Conservation (phyloP, 2,113 vertebrate species). For the Siphamia tubifer region DNA sequence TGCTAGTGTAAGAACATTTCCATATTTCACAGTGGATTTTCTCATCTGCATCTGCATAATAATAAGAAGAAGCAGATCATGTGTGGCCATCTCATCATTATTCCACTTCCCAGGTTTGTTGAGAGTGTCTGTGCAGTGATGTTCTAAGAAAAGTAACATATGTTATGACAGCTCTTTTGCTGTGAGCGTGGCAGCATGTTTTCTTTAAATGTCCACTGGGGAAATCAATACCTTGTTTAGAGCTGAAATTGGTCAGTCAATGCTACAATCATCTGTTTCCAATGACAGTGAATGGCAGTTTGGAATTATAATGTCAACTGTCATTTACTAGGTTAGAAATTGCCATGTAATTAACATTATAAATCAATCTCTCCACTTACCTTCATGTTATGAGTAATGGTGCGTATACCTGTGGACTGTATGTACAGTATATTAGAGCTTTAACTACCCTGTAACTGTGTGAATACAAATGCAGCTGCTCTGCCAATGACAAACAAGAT, state of each 20-base stretch:
- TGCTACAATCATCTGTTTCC: slow-evolving; percentile 64
- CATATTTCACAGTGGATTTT: neutral
- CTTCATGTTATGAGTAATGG: neutral
- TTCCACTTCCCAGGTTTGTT: neutral
- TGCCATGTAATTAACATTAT: slow-evolving; percentile 30
- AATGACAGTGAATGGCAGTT: slow-evolving; percentile 53
- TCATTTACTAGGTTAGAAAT: slow-evolving; percentile 35
- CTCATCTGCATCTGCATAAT: neutral
- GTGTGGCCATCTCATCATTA: neutral
- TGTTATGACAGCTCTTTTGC: slow-evolving; percentile 52
- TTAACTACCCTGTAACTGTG: no score
- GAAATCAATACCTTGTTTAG: slow-evolving; percentile 71
- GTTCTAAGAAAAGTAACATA: slow-evolving; percentile 13
- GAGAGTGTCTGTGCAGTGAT: neutral
- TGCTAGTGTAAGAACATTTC: neutral
- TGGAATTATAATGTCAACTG: slow-evolving; percentile 51
- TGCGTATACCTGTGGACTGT: neutral
- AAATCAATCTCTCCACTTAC: slow-evolving; percentile 5
- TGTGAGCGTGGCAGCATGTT: slow-evolving; percentile 26
- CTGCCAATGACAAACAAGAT: no score
- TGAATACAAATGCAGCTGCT: no score
- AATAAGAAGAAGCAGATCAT: neutral
- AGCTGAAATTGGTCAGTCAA: slow-evolving; percentile 61
- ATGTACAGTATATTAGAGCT: neutral
- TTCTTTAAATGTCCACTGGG: slow-evolving; percentile 50